Base-by-base conservation (phyloP, 1,140 invertebrate genomes). In the Chymomyza costata region DNA sequence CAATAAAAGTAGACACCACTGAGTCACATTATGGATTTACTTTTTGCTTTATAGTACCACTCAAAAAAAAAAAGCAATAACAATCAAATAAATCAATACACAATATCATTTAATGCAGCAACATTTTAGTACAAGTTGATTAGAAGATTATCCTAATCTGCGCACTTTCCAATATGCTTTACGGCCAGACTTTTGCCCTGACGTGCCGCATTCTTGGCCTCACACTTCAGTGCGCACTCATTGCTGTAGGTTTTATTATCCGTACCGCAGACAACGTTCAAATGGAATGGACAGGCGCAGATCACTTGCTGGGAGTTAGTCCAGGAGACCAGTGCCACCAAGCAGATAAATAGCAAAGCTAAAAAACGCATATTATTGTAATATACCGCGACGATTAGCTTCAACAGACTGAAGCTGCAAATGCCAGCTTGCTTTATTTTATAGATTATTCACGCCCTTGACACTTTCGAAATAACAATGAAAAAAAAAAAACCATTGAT, bases 161-260 rank as follows among this genome's bases (percentile, higher is more conserved):
- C n/a, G n/a, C n/a, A n/a, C n/a, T n/a, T n/a, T n/a, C n/a, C n/a
- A n/a, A n/a, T n/a, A n/a, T n/a, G n/a, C n/a, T n/a, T n/a, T n/a
- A n/a, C n/a, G 0, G 19, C 44, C n/a, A 83, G 19, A 6, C 2
- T 40, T 18, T 55, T 58, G 18, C 73, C 69, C 5, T 56, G 17
- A 0, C 56, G 50, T 0, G 40, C 34, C 5, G 48, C 17, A 10
- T 37, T 49, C 13, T 61, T 50, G 3, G 54, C 48, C 1, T 28
- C 35, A 28, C 82, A 84, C 0, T 35, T 5, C 18, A 84, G 41
- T 11, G 62, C 51, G 38, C 82, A 84, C 13, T 16, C n/a, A 48
- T 76, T 84, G 19, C 38, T n/a, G 28, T 84, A 84, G 14, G 59
- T 82, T 0, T 6, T 6, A 15, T 15, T 34, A 37, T 84, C 69